Evolutionary conservation across 2,797 vertebrate genomes (phyloP), one percentile per base, ranked within the genome.

Genomic region (Sus cebifrons): DNA sequence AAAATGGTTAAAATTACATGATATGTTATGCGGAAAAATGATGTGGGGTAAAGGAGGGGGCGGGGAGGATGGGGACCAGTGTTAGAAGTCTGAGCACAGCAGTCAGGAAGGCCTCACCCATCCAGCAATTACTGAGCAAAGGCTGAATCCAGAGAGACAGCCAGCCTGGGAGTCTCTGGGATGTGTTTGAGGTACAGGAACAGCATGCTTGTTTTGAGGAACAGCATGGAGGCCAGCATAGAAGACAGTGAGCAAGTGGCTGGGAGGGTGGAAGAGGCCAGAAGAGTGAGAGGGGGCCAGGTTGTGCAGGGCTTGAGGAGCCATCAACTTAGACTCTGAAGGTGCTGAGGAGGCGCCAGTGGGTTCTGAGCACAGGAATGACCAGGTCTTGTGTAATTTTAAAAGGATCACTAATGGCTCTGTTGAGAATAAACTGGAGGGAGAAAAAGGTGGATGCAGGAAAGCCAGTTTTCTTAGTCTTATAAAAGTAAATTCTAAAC

Each of bases 391-490:
- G 17, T 0, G 2, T 13, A 20, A 12, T 79, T 92, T 78, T 74
- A 64, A 44, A 84, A 86, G 62, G 27, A 44, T 54, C 49, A 60
- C 20, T 23, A 65, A 83, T 23, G 32, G 58, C 36, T 92, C 40
- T 60, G 18, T n/a, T 92, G 73, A 56, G 44, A 18, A 62, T 1
- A 88, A 49, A 71, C 4, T 15, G 5, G 52, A 77, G 21, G 15
- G 90, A 32, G 17, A 67, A 29, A 74, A 91, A 84, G 29, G 29
- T n/a, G 2, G 74, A 52, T 21, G 3, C 4, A 36, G 44, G 36
- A 93, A 87, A 54, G 58, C 32, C 44, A n/a, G 13, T 79, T 77
- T 67, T 71, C 36, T 96, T 65, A 54, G 60, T 77, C 65, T 94
- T 60, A 68, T 15, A n/a, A 86, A 78, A 86, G 54, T 32, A 81